These are phyloP conservation scores for Bubo scandiacus DNA, from an alignment of 2,113 vertebrate genomes.

Conservation along the genomic window DNA sequence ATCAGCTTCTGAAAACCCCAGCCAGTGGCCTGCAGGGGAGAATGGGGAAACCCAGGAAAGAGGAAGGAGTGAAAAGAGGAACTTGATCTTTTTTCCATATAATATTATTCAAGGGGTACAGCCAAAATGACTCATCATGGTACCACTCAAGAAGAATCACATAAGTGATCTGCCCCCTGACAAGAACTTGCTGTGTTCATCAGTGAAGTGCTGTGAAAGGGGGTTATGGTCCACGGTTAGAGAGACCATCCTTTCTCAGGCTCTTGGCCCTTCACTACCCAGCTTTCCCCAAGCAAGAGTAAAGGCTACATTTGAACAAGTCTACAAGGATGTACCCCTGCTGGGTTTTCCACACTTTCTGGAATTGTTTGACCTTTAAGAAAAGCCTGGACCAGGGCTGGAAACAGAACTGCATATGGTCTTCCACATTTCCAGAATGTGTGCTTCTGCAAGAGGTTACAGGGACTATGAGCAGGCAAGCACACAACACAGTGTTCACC, in stretches of 20 bases:
- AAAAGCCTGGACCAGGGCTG: not conserved
- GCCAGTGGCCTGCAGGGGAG: not conserved
- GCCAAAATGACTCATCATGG: not conserved
- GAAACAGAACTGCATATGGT: not conserved
- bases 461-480: not conserved
- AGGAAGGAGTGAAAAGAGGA: not conserved
- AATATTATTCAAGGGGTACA: not conserved
- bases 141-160: accelerated
- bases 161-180: accelerated
- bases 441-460: not conserved
- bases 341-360: not conserved
- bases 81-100: accelerated
- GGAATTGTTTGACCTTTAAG: not conserved
- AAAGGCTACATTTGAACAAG: not conserved
- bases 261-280: not conserved
- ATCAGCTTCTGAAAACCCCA: not conserved
- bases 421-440: not conserved
- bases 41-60: not conserved
- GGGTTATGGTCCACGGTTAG: not conserved
- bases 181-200: not conserved
- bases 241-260: not conserved
- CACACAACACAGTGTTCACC: not conserved
- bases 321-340: not conserved
- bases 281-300: not conserved
- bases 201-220: not conserved